Evolutionary conservation across 2,888 invertebrate genomes (phyloP), one percentile per base, ranked within the genome.

Genomic region (Drosophila diplacantha): DNA sequence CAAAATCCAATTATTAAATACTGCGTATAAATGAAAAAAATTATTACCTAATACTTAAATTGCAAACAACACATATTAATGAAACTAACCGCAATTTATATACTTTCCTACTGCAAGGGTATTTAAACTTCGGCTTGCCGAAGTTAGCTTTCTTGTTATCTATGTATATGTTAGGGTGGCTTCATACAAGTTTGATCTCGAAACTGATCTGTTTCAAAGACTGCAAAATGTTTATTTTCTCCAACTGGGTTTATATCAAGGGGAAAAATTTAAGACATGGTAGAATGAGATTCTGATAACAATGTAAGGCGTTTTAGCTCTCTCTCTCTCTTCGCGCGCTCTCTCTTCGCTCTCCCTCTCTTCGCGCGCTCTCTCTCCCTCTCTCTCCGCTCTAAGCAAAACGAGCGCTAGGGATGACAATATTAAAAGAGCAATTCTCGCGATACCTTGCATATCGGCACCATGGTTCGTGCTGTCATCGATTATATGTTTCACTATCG

Each of bases 401-500:
- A 32, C n/a, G 14, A n/a, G 5, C 6, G 32, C 14, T 32, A 3
- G 32, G 3, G 32, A 32, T 32, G 1, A 32, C 6, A 14, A n/a
- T 7, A n/a, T 14, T 6, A 32, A 32, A 11, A 26, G 29, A 29
- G 29, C 0, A 12, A 3, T 11, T 29, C 29, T 2, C 12, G 31
- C 14, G 31, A 32, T 3, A 5, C 26, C 34, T 34, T 34, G n/a
- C n/a, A n/a, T 16, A 0, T 8, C 8, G 3, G n/a, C 7, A n/a
- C 34, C 34, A 29, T 29, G 9, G 4, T 9, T n/a, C 6, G 8
- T 3, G n/a, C 34, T 18, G 37, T 18, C 6, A 51, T 39, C 52
- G 44, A 44, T 32, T 22, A 31, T 20, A 11, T 6, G 5, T 2
- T 22, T 16, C 3, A 2, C 14, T 47, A 64, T 56, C 65, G 56